Evolutionary conservation across 2,888 invertebrate species (phyloP), one percentile per base, ranked within the genome.

Genomic region (Oscheius sp.): DNA sequence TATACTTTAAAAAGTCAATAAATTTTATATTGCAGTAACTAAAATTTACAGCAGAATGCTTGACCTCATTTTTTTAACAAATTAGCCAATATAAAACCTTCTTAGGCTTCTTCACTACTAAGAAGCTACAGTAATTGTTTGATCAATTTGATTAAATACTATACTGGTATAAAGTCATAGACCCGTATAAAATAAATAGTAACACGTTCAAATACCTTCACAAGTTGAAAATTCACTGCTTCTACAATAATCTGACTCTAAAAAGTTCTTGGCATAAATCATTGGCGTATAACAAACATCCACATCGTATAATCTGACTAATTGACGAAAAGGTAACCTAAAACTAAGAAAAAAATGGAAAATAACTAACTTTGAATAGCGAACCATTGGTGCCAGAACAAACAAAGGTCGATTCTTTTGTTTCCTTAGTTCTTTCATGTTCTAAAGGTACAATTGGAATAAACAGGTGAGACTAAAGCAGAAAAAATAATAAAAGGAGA

Each of bases 231-330:
- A 88, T 63, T 89, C 89, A 75, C 80, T 86, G 67, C 86, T 86
- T 71, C 97, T 90, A 14, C 95, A 95, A 87, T 93, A 92, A 65
- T 90, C 89, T 74, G 95, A 95, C 84, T 91, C 91, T 63, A 93
- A 91, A 88, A 96, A 96, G 1, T 94, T 94, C 87, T 75, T 94
- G 0, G 96, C 93, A 73, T 97, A 89, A 80, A 97, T 94, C 97
- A 98, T 97, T 0, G 97, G 96, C 0, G 95, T 94, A 86, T 93
- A 97, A 80, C 93, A 92, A 67, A 97, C 87, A 86, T 96, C 93
- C 74, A 93, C 94, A 50, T 91, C 91, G 87, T 94, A 94, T 71
- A 91, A 90, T 70, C 92, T 89, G 1, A 93, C 90, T 22, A 94
- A 87, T 67, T 89, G 89, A 44, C 94, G 89, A 86, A 94, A 94